These are phyloP conservation scores for Hirudinaria manillensis DNA, from an alignment of 2,888 invertebrate species.

Conservation along the genomic window DNA sequence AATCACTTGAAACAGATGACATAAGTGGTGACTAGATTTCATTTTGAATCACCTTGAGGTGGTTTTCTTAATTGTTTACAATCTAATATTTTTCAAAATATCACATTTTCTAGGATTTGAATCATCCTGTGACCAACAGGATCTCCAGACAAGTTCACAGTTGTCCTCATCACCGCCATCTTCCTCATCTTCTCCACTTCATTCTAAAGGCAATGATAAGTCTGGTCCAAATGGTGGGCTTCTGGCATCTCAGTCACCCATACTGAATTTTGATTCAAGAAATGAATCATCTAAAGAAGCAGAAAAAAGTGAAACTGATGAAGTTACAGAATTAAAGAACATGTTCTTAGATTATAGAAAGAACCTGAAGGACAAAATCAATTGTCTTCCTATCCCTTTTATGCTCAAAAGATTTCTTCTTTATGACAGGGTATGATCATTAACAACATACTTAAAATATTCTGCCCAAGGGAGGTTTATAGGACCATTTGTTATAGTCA, in stretches of 20 bases:
- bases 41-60: not conserved
- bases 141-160: not conserved
- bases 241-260: not conserved
- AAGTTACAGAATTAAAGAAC: not conserved
- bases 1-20: conserved; percentile 3
- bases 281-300: not conserved
- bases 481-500: no score
- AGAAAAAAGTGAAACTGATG: not conserved
- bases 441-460: no score
- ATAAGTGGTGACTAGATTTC: not conserved
- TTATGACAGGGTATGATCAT: not conserved
- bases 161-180: not conserved
- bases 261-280: not conserved
- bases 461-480: no score
- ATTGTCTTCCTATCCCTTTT: not conserved
- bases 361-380: not conserved
- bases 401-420: conserved; percentile 6
- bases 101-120: conserved; percentile 3
- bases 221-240: not conserved
- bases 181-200: not conserved
- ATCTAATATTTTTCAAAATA: not conserved
- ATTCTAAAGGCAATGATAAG: not conserved
- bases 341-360: not conserved
- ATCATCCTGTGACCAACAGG: conserved; percentile 5
- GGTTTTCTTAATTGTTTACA: no score